Evolutionary conservation across 2,888 invertebrate genomes (phyloP).

Genomic region (Plusia festucae): DNA sequence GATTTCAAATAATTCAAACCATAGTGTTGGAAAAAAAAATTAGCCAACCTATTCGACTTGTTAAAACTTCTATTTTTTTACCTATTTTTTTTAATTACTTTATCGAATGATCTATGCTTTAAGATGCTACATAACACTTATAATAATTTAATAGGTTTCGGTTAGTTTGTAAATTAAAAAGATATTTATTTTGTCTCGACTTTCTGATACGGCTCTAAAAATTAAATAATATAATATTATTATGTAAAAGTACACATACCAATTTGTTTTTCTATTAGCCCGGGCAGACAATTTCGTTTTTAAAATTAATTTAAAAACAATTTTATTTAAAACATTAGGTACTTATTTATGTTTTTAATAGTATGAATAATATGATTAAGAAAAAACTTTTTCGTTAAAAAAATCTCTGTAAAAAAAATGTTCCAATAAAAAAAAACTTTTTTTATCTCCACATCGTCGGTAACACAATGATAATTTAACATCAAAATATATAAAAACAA

Average conservation of each 20-base stretch:
- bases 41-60: conserved; percentile 24
- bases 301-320: no score
- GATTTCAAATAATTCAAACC: conserved; percentile 8
- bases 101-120: conserved; percentile 50
- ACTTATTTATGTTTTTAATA: no score
- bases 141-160: conserved; percentile 38
- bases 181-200: conserved; percentile 27
- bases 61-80: conserved; percentile 19
- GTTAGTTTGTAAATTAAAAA: conserved; percentile 32
- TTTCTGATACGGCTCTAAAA: not conserved
- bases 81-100: conserved; percentile 41
- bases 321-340: no score
- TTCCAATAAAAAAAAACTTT: no score
- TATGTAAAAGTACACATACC: no score
- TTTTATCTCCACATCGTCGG: no score
- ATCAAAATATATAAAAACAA: not conserved
- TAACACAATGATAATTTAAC: not conserved
- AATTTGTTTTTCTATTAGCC: no score
- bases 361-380: no score
- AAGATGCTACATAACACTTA: conserved; percentile 55
- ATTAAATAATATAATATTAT: no score
- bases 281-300: no score
- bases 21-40: conserved; percentile 14
- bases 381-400: no score
- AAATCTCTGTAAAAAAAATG: no score